Conservation (phyloP, 2,113 vertebrate genomes). For the Panthera leo region DNA sequence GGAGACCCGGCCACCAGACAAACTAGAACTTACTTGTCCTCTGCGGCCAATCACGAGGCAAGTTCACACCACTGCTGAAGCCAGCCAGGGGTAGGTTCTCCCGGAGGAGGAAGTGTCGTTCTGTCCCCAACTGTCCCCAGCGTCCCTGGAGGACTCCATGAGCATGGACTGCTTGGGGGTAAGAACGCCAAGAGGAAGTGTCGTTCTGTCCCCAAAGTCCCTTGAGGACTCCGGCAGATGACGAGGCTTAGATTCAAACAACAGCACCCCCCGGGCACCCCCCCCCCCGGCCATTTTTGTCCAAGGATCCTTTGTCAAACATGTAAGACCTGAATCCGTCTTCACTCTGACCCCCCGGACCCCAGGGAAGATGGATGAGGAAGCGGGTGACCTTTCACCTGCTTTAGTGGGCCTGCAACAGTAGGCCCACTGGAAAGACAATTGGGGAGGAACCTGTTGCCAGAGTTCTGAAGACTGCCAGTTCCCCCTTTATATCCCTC, state of each 20-base stretch:
- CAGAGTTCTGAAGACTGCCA: constrained; percentile 82
- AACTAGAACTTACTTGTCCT: neutral
- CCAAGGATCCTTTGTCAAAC: constrained; percentile 90
- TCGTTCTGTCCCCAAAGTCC: constrained; percentile 68
- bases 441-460: constrained; percentile 88
- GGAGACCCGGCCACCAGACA: neutral
- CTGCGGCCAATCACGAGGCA: neutral
- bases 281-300: constrained; percentile 75
- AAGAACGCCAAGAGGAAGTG: constrained; percentile 74
- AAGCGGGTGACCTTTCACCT: constrained; percentile 91
- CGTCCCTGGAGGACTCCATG: constrained; percentile 11
- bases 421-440: constrained; percentile 85
- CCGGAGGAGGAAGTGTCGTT: neutral
- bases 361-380: constrained; percentile 94
- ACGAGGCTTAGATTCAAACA: constrained; percentile 84
- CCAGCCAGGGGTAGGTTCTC: neutral
- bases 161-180: constrained; percentile 52
- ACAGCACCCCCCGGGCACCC: constrained; percentile 73
- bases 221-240: constrained; percentile 78
- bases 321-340: constrained; percentile 97
- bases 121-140: too few relatives aligned
- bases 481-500: constrained; percentile 73
- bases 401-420: constrained; percentile 87
- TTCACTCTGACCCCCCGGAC: constrained; percentile 89
- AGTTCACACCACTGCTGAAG: constrained; percentile 14